These are phyloP conservation scores for Coptotermes formosanus DNA, from an alignment of 1,140 invertebrate species.

Conservation along the genomic window DNA sequence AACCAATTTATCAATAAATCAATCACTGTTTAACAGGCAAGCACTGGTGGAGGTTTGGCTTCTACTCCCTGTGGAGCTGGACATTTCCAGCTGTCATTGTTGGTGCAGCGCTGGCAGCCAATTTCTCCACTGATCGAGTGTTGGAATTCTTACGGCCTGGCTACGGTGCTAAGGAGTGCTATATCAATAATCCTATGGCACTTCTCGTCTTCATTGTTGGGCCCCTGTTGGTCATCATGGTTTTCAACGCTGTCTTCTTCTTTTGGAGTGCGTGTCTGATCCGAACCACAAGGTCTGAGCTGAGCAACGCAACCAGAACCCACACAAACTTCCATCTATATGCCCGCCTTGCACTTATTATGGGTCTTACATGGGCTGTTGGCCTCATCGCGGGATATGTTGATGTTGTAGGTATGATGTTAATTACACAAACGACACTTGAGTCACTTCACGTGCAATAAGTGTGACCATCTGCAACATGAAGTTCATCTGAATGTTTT, in stretches of 20 bases:
- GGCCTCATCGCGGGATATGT: slow-evolving; percentile 52
- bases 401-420: slow-evolving; percentile 40
- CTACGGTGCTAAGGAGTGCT: slow-evolving; percentile 52
- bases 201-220: slow-evolving; percentile 55
- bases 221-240: slow-evolving; percentile 51
- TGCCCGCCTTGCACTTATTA: slow-evolving; percentile 54
- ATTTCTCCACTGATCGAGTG: slow-evolving; percentile 46
- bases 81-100: slow-evolving; percentile 52
- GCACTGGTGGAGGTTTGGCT: slow-evolving; percentile 48
- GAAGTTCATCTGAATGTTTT: too few species aligned
- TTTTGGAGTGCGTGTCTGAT: slow-evolving; percentile 54
- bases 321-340: slow-evolving; percentile 53
- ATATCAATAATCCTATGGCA: slow-evolving; percentile 51
- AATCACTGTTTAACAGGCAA: slow-evolving; percentile 36
- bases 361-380: slow-evolving; percentile 56
- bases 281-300: slow-evolving; percentile 37
- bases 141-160: slow-evolving; percentile 46
- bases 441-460: too few species aligned
- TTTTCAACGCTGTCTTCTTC: slow-evolving; percentile 54
- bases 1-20: too few species aligned
- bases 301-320: slow-evolving; percentile 40
- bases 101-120: slow-evolving; percentile 49
- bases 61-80: slow-evolving; percentile 58
- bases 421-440: too few species aligned
- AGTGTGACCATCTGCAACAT: too few species aligned